Base-by-base conservation (phyloP, 2,888 invertebrate genomes). In the Chaetogeoica ovagalla region DNA sequence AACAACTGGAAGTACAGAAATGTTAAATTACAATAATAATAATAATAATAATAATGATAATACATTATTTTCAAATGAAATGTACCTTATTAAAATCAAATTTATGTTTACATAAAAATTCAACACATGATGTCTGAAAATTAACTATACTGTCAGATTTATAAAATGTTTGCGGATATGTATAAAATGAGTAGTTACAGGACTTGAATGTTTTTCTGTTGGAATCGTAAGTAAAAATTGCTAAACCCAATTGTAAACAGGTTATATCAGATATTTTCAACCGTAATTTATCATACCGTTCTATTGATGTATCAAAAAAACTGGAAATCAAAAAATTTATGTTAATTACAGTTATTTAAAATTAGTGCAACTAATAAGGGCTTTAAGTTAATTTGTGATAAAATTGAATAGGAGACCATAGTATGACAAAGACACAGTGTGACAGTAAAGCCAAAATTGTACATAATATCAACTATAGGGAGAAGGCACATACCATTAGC, bases 41-140 rank as follows among this genome's bases (percentile, higher is more conserved):
- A 8, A 17, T 0, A n/a, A n/a, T n/a, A n/a, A 15, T 23, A 43
- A 30, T 30, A 30, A 30, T 30, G 8, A 17, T 0, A 62, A 62
- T 30, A 4, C 15, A 73, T 30, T 9, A 21, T 21, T 39, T 1
- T 39, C 30, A 70, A 30, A 17, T 37, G 15, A 52, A 30, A 79
- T 39, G 55, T 62, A 79, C 77, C 70, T 79, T 79, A 19, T 79
- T 79, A 55, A 79, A 79, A 63, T 79, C 70, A 63, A 79, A 79
- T n/a, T 63, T 63, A 70, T 71, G 57, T 70, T 70, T 79, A n/a
- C 63, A 70, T 71, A 79, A 79, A 63, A 79, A 79, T 79, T 79
- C 77, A 63, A 79, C 43, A 63, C 77, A 63, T 15, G 70, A 37
- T 63, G 77, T 79, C 55, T 79, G 62, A 63, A 79, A 79, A 52